These are phyloP conservation scores for Urocyon cinereoargenteus DNA, from an alignment of 2,797 vertebrate genomes.

Conservation along the genomic window DNA sequence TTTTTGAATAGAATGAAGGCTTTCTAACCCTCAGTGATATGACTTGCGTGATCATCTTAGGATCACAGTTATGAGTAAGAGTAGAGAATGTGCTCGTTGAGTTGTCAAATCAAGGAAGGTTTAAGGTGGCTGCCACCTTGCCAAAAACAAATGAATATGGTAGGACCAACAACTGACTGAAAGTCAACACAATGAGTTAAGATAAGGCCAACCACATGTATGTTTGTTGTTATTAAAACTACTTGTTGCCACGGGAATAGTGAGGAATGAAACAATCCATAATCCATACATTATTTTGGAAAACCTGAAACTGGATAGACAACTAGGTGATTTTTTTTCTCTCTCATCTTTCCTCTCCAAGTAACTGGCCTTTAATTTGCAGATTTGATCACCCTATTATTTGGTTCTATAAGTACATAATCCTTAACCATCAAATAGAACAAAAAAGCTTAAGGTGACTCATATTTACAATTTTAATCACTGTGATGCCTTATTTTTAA, in stretches of 20 bases:
- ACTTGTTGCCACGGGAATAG: neutral
- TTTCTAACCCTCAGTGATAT: neutral
- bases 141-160: neutral
- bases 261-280: neutral
- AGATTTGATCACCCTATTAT: neutral
- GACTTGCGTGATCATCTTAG: neutral
- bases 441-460: neutral
- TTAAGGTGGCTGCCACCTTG: neutral
- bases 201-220: neutral
- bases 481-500: neutral
- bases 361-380: neutral
- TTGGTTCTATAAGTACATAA: neutral
- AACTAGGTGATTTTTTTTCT: neutral
- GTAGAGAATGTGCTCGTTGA: neutral
- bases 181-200: neutral
- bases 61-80: neutral
- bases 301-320: neutral
- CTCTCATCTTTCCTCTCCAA: neutral
- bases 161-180: neutral
- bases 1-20: neutral
- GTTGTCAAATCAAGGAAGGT: neutral
- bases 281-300: constrained; percentile 32
- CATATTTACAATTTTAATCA: neutral
- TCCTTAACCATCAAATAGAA: neutral
- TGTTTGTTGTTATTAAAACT: neutral